Conservation (phyloP, 2,797 vertebrate species). For the Notolepis coatsorum region DNA sequence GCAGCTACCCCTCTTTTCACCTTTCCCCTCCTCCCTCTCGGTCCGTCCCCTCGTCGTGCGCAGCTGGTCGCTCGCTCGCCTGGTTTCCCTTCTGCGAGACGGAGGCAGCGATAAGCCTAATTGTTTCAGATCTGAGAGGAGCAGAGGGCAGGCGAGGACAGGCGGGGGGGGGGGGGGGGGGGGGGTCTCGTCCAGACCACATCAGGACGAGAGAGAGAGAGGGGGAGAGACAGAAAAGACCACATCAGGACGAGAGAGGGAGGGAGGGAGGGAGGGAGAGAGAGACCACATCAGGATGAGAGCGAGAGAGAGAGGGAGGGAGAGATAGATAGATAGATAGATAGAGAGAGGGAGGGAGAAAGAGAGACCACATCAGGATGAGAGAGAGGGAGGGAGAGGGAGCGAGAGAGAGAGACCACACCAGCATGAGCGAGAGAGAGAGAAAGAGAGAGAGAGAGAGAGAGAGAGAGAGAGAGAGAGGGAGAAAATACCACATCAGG, state of each 20-base stretch:
- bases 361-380: no score
- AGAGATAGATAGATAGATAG: background rate
- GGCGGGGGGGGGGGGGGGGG: background rate
- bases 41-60: no score
- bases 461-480: no score
- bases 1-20: background rate
- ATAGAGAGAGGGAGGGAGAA: no score
- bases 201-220: background rate
- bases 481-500: background rate
- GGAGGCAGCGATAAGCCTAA: background rate
- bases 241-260: background rate
- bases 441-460: no score
- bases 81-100: background rate
- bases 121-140: slow-evolving; percentile 2
- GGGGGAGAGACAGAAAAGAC: background rate
- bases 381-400: no score
- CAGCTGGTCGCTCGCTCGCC: background rate
- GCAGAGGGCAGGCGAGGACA: background rate
- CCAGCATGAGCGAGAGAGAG: background rate
- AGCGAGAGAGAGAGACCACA: no score
- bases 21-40: background rate
- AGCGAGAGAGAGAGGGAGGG: no score
- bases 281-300: background rate
- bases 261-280: no score
- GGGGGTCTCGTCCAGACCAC: background rate